These are phyloP conservation scores for Gallinago media DNA, from an alignment of 2,113 vertebrate genomes.

Conservation along the genomic window DNA sequence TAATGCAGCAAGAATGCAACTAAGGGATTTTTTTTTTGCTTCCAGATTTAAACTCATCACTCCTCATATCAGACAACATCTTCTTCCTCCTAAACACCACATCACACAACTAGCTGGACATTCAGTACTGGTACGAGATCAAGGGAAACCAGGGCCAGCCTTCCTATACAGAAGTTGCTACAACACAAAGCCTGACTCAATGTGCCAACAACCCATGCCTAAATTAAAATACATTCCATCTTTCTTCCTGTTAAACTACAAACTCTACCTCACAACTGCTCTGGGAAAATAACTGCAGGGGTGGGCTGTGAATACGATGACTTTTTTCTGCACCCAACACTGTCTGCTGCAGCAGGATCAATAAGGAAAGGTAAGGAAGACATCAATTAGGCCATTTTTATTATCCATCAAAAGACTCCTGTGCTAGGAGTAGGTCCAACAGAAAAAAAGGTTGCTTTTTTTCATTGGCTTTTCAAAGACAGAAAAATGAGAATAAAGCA, in stretches of 20 bases:
- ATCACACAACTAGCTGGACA: background rate
- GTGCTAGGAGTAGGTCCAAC: background rate
- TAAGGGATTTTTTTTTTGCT: background rate
- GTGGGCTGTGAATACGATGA: too few relatives aligned
- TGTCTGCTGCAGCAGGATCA: too few relatives aligned
- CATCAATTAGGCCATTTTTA: background rate
- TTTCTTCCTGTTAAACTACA: background rate
- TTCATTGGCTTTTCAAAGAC: background rate
- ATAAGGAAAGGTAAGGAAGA: too few relatives aligned
- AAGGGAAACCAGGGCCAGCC: background rate
- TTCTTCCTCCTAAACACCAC: background rate
- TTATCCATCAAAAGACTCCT: background rate
- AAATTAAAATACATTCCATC: background rate
- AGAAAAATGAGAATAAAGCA: background rate
- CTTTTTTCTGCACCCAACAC: too few relatives aligned
- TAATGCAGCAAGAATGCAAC: background rate
- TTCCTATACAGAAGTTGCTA: background rate
- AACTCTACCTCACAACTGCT: background rate
- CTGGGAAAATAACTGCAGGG: background rate
- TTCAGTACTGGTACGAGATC: background rate
- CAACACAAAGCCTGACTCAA: background rate
- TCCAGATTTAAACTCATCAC: background rate
- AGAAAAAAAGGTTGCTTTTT: background rate
- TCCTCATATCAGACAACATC: background rate
- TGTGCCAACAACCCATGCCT: rapidly evolving